Percentiles rank a stretch among this genome's conserved stretches.
phyloP scores from a whole-genome alignment of 2,888 invertebrate genomes.

The Amiota minor region DNA sequence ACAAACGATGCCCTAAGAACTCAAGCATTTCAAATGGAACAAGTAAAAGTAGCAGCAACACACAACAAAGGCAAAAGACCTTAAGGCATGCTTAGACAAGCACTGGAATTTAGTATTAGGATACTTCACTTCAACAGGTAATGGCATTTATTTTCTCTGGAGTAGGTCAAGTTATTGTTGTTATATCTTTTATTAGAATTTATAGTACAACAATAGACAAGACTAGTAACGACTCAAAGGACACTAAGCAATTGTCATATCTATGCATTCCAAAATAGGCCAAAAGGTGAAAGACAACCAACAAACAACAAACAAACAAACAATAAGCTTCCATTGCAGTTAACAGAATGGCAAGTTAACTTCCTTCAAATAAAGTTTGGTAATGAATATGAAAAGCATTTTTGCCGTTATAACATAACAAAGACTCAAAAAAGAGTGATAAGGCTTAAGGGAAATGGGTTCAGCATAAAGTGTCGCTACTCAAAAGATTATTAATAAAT shows the following conservation, averaged over 20 bases:
- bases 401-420: background rate
- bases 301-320: background rate
- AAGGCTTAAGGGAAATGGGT: background rate
- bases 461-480: background rate
- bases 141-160: background rate
- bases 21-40: no score
- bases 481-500: no score
- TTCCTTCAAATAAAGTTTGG: slow-evolving; percentile 7
- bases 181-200: slow-evolving; percentile 18
- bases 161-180: slow-evolving; percentile 20
- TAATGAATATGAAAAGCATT: slow-evolving; percentile 1
- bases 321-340: background rate
- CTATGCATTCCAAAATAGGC: background rate
- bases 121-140: slow-evolving; percentile 21
- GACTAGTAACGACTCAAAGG: background rate
- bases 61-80: background rate
- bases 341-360: background rate
- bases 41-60: background rate
- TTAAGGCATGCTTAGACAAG: background rate
- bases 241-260: slow-evolving; percentile 6
- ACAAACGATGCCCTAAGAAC: background rate
- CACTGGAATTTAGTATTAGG: no score
- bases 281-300: background rate
- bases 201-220: background rate
- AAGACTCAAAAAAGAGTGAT: slow-evolving; percentile 10